Evolutionary conservation across 2,888 invertebrate species (phyloP).

Genomic region (Lepeophtheirus nordmannii): DNA sequence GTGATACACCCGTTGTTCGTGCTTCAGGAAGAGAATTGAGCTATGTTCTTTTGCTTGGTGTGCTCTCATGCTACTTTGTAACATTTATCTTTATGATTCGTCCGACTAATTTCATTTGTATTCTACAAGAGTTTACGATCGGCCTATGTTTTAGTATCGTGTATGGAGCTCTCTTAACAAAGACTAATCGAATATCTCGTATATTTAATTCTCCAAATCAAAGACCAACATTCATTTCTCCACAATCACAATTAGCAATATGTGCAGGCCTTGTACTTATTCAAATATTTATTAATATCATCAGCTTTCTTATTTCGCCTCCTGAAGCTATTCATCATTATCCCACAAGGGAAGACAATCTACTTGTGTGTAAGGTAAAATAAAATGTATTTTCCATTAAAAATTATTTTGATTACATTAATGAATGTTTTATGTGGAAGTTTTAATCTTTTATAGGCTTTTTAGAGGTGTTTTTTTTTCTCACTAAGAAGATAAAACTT

Average conservation of each 20-base stretch:
- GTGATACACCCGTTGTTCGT: constrained; percentile 90
- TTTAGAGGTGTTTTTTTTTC: no score
- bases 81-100: constrained; percentile 78
- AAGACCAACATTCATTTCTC: constrained; percentile 81
- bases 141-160: constrained; percentile 74
- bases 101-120: constrained; percentile 71
- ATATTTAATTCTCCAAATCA: constrained; percentile 95
- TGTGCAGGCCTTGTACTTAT: constrained; percentile 70
- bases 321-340: constrained; percentile 77
- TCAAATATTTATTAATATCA: constrained; percentile 73
- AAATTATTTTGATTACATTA: no score
- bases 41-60: constrained; percentile 75
- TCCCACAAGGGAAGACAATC: constrained; percentile 77
- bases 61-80: constrained; percentile 75
- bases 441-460: no score
- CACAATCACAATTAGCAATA: constrained; percentile 72
- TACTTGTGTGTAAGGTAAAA: constrained; percentile 60
- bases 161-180: constrained; percentile 87
- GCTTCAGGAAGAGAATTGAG: constrained; percentile 79
- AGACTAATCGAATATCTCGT: constrained; percentile 88
- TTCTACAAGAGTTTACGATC: constrained; percentile 58
- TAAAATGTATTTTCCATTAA: neutral
- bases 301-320: constrained; percentile 82
- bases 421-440: no score
- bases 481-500: no score